Evolutionary conservation across 1,140 invertebrate species (phyloP).

Genomic region (Oedothorax gibbosus): DNA sequence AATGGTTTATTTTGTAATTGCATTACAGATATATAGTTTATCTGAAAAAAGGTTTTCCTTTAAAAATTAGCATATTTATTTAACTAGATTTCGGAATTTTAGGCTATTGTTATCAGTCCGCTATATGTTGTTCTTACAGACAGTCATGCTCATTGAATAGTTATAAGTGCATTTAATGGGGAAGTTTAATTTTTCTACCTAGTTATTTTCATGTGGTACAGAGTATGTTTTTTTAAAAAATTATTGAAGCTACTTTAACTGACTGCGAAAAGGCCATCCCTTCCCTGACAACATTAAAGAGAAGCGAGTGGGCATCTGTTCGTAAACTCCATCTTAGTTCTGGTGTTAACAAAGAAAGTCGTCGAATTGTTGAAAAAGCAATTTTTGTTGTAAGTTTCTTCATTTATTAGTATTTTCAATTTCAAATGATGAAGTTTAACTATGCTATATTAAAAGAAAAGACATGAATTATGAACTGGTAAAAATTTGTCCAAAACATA

Average conservation of each 20-base stretch:
- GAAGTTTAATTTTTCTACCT: too few species aligned
- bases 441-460: background rate
- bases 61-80: too few species aligned
- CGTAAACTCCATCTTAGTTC: constrained; percentile 67
- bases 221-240: background rate
- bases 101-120: too few species aligned
- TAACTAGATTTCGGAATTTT: too few species aligned
- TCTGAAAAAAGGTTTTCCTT: too few species aligned
- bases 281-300: constrained; percentile 69
- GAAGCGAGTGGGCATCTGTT: constrained; percentile 70
- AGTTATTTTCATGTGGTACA: too few species aligned
- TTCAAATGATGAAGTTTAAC: background rate
- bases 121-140: background rate
- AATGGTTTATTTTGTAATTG: too few species aligned
- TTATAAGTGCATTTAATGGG: background rate
- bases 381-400: constrained; percentile 69
- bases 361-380: constrained; percentile 69
- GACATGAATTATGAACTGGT: too few species aligned
- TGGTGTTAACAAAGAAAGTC: constrained; percentile 70
- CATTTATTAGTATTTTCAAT: background rate
- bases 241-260: constrained; percentile 65
- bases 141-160: background rate
- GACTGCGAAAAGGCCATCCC: constrained; percentile 68
- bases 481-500: too few species aligned
- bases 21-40: too few species aligned